Evolutionary conservation across 2,888 invertebrate species (phyloP), one percentile per base, ranked within the genome.

Genomic region (Calameuta filiformis): DNA sequence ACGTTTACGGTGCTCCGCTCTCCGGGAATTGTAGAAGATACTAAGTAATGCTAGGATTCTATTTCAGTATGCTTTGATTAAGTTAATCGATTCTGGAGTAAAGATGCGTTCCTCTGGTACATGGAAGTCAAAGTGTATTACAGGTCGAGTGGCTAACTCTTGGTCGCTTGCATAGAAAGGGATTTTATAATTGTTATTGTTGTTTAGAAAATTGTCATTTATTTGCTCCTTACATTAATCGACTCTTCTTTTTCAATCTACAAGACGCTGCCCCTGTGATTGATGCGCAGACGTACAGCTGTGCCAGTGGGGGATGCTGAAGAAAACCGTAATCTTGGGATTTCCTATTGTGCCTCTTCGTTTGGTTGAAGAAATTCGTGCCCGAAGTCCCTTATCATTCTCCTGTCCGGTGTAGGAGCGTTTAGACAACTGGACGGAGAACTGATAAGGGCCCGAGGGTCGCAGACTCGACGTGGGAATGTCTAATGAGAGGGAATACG

Each of bases 391-490:
- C 97, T 97, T 98, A 96, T 97, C 97, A 98, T 97, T 97, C 96
- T 95, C 95, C 94, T 94, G 96, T 96, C 97, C 96, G 96, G 95
- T 97, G 95, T 95, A 93, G 85, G 85, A 83, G 84, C 90, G 93
- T 93, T 56, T 91, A 93, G 92, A 95, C 95, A 92, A 97, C 97
- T 97, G 97, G 97, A 98, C 97, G 97, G 97, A 98, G 97, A 97
- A 97, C 97, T 97, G 97, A 97, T 97, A 97, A 97, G 97, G 97
- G 97, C 97, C 94, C 95, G 95, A 95, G 95, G 93, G 93, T 93
- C 92, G 93, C 92, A 93, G 92, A 93, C 86, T 88, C 91, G 87
- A 89, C 92, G 87, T 81, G 86, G 87, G 87, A 56, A 56, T 56
- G 2, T 56, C 56, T 56, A 56, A 56, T 23, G 23, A 56, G 23